Percentiles rank a stretch among this genome's conserved stretches.
Evolutionary conservation across 2,113 vertebrate species (phyloP).

Genomic region (Bos taurus): DNA sequence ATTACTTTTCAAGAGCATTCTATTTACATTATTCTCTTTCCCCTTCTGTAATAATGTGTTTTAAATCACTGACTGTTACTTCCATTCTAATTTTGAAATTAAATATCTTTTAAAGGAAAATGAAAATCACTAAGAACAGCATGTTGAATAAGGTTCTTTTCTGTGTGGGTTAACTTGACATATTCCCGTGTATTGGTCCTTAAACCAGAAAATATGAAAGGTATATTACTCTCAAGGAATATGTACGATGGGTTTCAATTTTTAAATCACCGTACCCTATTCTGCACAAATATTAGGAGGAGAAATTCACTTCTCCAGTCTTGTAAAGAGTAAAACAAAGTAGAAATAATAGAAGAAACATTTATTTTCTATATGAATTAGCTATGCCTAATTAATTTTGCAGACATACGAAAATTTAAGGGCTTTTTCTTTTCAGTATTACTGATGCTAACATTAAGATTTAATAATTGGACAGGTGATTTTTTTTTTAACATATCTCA

Average conservation of each 20-base stretch:
- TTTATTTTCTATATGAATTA: slow-evolving; percentile 31
- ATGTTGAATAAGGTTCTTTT: slow-evolving; percentile 38
- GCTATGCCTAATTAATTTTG: neutral
- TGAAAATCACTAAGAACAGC: slow-evolving; percentile 27
- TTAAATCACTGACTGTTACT: slow-evolving; percentile 29
- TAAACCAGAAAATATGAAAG: slow-evolving; percentile 31
- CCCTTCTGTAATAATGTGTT: slow-evolving; percentile 33
- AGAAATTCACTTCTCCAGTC: neutral
- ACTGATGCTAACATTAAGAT: neutral
- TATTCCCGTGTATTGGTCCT: neutral
- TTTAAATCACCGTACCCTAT: neutral
- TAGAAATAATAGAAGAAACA: slow-evolving; percentile 52
- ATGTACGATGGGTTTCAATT: neutral
- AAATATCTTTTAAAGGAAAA: slow-evolving; percentile 31
- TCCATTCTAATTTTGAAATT: slow-evolving; percentile 38
- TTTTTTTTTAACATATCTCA: slow-evolving; percentile 48
- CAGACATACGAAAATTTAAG: slow-evolving; percentile 20
- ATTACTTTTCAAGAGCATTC: slow-evolving; percentile 37
- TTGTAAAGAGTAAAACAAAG: slow-evolving; percentile 32
- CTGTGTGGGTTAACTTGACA: neutral
- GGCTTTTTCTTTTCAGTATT: neutral
- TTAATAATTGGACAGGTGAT: slow-evolving; percentile 14
- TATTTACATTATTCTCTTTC: slow-evolving; percentile 33
- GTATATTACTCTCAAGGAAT: neutral
- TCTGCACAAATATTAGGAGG: neutral